Base-by-base conservation (phyloP, 2,797 vertebrate genomes). In the Sardinella longiceps region DNA sequence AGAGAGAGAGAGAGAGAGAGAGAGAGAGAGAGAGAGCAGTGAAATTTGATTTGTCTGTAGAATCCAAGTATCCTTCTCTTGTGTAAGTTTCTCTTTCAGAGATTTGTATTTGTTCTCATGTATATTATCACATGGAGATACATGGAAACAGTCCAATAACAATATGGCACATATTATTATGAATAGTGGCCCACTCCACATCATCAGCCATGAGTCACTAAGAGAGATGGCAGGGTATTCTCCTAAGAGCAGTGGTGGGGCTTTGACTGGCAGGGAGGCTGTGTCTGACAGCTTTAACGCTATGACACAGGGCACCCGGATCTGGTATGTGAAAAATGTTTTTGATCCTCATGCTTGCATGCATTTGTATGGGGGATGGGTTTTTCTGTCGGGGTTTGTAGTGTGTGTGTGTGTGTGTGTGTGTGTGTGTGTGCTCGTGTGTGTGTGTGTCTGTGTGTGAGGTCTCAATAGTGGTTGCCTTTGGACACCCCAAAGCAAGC, bases 301-400 rank as follows among this genome's bases (percentile, higher is more conserved):
- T 37, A 30, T 37, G 66, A 37, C 66, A 70, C 66, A 43, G 70
- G 70, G 37, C 33, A 77, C 33, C 2, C 6, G 11, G 33, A 43
- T 77, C 70, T 74, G 66, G 66, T 39, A 74, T 74, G 66, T 74
- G 33, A 74, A 37, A 39, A 74, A 74, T 39, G 66, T 74, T 37
- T 74, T 39, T 74, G 66, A 74, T 74, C 30, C 66, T 39, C 39
- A 3, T 74, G 33, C 33, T 28, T 33, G 28, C 33, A 6, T 70
- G 63, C 23, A 25, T 30, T 70, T 70, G 63, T 33, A 2, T 37
- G 51, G 30, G 51, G 50, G 50, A 53, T 0, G 60, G 28, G 60
- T 2, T 30, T 12, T 28, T 28, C 28, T 30, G 50, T 50, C 14
- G 15, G 51, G 51, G 18, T 53, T 20, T 43, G 43, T 48, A 10